Conservation (phyloP, 2,888 invertebrate genomes). For the Chorisops tibialis region DNA sequence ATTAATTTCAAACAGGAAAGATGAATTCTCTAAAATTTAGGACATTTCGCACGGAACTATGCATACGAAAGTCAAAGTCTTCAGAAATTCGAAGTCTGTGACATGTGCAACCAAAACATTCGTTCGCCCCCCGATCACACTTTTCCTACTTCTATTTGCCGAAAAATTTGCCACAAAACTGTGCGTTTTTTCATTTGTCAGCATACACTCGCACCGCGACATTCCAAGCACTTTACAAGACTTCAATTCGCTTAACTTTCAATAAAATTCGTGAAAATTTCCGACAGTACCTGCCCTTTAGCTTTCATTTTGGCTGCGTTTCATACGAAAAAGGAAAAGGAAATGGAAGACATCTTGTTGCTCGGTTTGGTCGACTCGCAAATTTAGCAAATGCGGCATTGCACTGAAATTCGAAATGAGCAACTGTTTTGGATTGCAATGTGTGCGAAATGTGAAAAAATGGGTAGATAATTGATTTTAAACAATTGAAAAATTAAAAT, state of each 20-base stretch:
- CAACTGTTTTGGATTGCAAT: too few species aligned
- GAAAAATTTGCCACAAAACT: not conserved
- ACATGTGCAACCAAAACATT: constrained; percentile 20
- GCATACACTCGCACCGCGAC: constrained; percentile 19
- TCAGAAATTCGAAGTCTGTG: not conserved
- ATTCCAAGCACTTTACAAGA: not conserved
- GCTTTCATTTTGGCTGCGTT: constrained; percentile 71
- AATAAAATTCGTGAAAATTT: constrained; percentile 6
- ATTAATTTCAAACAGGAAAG: too few species aligned
- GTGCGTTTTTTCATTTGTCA: not conserved
- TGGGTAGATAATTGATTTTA: too few species aligned
- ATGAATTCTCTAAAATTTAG: too few species aligned
- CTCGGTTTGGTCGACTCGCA: not conserved
- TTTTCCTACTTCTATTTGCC: not conserved
- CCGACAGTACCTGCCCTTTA: constrained; percentile 71
- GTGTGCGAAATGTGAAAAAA: too few species aligned
- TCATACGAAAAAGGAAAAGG: constrained; percentile 53
- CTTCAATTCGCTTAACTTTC: constrained; percentile 11
- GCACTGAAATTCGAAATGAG: constrained; percentile 20
- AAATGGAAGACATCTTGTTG: constrained; percentile 31
- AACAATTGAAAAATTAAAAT: too few species aligned
- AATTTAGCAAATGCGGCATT: not conserved
- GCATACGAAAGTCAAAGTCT: too few species aligned
- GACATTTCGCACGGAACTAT: too few species aligned
- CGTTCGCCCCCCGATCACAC: not conserved